Percentiles rank a stretch among this genome's conserved stretches.
Conservation (phyloP, 2,888 invertebrate genomes). For the Conops quadrifasciatus region DNA sequence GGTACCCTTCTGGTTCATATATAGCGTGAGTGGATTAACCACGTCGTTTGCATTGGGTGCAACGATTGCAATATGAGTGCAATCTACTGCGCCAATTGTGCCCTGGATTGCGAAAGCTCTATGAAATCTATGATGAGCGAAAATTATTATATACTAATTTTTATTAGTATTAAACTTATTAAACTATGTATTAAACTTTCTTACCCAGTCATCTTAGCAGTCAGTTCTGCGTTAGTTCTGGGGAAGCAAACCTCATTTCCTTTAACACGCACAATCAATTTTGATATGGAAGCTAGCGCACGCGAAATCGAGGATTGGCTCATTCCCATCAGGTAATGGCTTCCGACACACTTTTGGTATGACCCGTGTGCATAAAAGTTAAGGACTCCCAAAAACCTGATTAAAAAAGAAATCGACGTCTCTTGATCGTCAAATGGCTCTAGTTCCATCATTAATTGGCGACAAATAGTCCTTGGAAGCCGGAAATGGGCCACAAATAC, state of each 20-base stretch:
- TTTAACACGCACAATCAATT: constrained; percentile 3
- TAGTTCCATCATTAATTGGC: constrained; percentile 17
- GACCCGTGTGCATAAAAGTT: too few species aligned
- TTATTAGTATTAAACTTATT: too few species aligned
- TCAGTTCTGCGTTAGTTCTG: constrained; percentile 4
- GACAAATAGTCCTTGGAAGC: constrained; percentile 13
- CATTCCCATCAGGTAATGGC: too few species aligned
- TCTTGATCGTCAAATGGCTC: constrained; percentile 21
- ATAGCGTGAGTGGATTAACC: not conserved
- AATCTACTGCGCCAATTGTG: constrained; percentile 29
- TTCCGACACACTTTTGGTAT: too few species aligned
- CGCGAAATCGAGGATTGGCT: not conserved
- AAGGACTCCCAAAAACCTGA: constrained; percentile 18
- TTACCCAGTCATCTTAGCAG: constrained; percentile 16
- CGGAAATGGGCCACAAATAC: constrained; percentile 27
- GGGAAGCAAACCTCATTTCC: constrained; percentile 21
- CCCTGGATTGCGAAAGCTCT: constrained; percentile 25
- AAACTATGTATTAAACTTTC: not conserved
- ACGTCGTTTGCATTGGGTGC: constrained; percentile 24
- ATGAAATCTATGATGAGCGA: constrained; percentile 11
- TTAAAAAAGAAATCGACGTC: constrained; percentile 19
- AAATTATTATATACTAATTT: constrained; percentile 12
- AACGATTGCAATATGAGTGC: constrained; percentile 32
- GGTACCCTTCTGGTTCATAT: too few species aligned
- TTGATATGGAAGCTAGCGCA: not conserved